Conservation (phyloP, 2,113 vertebrate species). For the Sorex araneus region DNA sequence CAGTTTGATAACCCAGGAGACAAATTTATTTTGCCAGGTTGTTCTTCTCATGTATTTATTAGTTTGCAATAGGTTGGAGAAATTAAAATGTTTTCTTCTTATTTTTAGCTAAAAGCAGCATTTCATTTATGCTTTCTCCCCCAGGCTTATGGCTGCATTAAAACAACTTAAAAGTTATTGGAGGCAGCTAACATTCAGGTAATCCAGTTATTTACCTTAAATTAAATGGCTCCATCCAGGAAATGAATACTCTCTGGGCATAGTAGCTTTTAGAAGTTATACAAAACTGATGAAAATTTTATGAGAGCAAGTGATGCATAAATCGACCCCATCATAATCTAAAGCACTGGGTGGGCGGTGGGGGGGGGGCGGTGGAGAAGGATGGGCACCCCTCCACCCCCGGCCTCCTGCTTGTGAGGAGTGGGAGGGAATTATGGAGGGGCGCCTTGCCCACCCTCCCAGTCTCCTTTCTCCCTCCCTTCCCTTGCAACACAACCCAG, state of each 20-base stretch:
- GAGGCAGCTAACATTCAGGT: conserved; percentile 73
- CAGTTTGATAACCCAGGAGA: conserved; percentile 85
- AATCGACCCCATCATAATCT: conserved; percentile 27
- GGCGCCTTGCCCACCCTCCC: not conserved
- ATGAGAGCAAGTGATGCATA: conserved; percentile 62
- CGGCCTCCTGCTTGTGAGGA: too few relatives aligned
- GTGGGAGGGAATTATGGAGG: too few relatives aligned
- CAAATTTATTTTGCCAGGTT: conserved; percentile 85
- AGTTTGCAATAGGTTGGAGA: conserved; percentile 86
- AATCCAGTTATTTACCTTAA: conserved; percentile 84
- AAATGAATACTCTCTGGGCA: conserved; percentile 78
- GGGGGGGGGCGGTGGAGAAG: not conserved
- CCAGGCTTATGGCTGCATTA: conserved; percentile 82
- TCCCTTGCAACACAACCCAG: not conserved
- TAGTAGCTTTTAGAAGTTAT: conserved; percentile 61
- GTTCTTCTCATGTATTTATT: conserved; percentile 88
- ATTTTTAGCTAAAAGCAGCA: conserved; percentile 81
- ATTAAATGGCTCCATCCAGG: conserved; percentile 76
- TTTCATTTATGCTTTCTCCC: conserved; percentile 83
- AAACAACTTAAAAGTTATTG: conserved; percentile 82
- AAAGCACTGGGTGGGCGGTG: not conserved
- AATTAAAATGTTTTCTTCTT: conserved; percentile 84
- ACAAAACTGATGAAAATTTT: conserved; percentile 63
- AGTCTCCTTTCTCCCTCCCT: not conserved
- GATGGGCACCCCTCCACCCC: not conserved